Evolutionary conservation across 2,113 vertebrate genomes (phyloP).

Genomic region (Pterocles gutturalis): DNA sequence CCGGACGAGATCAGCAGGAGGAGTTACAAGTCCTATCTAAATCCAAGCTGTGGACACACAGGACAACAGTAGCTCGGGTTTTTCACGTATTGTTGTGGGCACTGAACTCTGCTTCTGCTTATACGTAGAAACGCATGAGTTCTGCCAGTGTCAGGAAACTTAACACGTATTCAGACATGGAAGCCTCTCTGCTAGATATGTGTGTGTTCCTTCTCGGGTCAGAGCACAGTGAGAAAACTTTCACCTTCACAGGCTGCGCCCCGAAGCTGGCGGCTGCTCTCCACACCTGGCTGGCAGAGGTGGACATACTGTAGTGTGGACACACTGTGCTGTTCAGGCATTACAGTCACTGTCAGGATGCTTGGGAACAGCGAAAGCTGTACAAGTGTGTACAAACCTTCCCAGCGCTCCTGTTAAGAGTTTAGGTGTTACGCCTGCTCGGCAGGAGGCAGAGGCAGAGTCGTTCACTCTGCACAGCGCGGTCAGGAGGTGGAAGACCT

Average conservation of each 20-base stretch:
- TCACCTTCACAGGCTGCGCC: background rate
- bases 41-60: background rate
- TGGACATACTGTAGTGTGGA: background rate
- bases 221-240: background rate
- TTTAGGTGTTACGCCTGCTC: background rate
- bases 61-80: background rate
- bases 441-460: background rate
- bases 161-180: background rate
- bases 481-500: background rate
- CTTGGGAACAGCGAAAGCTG: background rate
- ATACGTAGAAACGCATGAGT: background rate
- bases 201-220: too few relatives aligned
- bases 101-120: background rate
- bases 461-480: accelerated
- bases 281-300: background rate
- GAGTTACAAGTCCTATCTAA: background rate
- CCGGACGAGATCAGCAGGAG: background rate
- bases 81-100: background rate
- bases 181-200: background rate
- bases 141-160: background rate
- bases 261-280: background rate
- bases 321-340: background rate
- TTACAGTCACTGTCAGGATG: background rate
- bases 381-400: background rate
- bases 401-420: background rate